Base-by-base conservation (phyloP, 2,888 invertebrate species). In the Drosophila lacicola region DNA sequence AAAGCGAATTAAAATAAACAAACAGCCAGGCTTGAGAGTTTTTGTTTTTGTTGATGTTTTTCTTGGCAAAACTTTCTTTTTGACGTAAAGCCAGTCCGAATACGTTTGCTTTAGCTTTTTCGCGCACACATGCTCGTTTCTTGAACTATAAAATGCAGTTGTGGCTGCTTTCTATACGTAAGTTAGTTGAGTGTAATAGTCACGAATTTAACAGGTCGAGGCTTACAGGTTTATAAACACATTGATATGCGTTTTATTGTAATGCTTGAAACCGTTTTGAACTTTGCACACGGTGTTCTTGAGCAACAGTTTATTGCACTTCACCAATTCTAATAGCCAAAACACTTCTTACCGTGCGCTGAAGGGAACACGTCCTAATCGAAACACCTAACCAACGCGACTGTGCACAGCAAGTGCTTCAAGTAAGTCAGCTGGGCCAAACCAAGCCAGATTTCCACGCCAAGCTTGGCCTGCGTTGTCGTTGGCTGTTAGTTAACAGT, bases 41-140 rank as follows among this genome's bases (percentile, higher is more conserved):
- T 87, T 75, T 72, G 68, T 77, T 80, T 88, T 83, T 86, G 63
- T 65, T 86, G 47, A 70, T 80, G 60, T 74, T 78, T 80, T 70
- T 69, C 83, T 84, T 74, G 69, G 79, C 82, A 69, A 83, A 84
- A 89, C 85, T 84, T 84, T 84, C 89, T 88, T 82, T 84, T 84
- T 64, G 70, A 68, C 69, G 72, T 63, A 67, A 77, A 77, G 82
- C 81, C 70, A 80, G 78, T 78, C 78, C 61, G 64, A 76, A 64
- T 66, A 53, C 63, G 76, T 70, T 79, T 75, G 25, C 36, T 66
- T 53, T 61, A 76, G 72, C 71, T 71, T 80, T 71, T 76, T 77
- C 68, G 68, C 77, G 77, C 74, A 83, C 74, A 78, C 71, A 79
- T 74, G 70, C 80, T 56, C 70, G 61, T 76, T 57, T 63, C 53